Conservation (phyloP, 1,140 invertebrate species). For the Papilio glaucus region DNA sequence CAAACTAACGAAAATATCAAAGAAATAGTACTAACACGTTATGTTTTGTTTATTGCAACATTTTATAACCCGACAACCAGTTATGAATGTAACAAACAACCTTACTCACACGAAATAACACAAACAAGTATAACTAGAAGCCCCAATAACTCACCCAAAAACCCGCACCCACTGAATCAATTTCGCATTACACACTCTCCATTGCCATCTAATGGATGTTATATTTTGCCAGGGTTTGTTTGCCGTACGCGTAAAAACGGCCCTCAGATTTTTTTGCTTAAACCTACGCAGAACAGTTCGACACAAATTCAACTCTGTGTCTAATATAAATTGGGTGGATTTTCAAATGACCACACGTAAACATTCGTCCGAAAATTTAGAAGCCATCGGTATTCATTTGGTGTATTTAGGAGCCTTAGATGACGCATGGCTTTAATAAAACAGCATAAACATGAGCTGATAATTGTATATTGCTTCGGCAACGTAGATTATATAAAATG, state of each 20-base stretch:
- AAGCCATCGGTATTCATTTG: slow-evolving; percentile 4
- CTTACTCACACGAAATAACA: slow-evolving; percentile 28
- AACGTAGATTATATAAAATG: neutral
- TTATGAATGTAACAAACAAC: slow-evolving; percentile 12
- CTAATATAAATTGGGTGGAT: neutral
- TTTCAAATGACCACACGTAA: neutral
- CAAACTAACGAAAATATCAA: too few relatives aligned
- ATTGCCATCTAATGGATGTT: slow-evolving; percentile 52
- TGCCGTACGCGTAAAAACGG: slow-evolving; percentile 17
- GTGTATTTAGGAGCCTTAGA: slow-evolving; percentile 22
- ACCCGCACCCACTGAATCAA: slow-evolving; percentile 47
- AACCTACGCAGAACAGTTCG: neutral
- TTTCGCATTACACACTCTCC: slow-evolving; percentile 52
- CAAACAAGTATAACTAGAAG: slow-evolving; percentile 30
- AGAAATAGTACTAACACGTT: too few relatives aligned
- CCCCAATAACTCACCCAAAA: slow-evolving; percentile 35
- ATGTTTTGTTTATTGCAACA: neutral
- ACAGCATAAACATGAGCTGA: slow-evolving; percentile 2
- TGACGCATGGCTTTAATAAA: slow-evolving; percentile 10
- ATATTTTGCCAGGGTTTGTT: slow-evolving; percentile 40
- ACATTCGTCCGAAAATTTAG: neutral
- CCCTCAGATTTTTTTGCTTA: slow-evolving; percentile 10
- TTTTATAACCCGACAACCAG: neutral
- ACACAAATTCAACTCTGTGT: neutral
- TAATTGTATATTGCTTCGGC: neutral